A percentile compares a stretch with the other conserved stretches of the same genome.
phyloP scores from a whole-genome alignment of 2,888 invertebrate species.

The Noctua pronuba region DNA sequence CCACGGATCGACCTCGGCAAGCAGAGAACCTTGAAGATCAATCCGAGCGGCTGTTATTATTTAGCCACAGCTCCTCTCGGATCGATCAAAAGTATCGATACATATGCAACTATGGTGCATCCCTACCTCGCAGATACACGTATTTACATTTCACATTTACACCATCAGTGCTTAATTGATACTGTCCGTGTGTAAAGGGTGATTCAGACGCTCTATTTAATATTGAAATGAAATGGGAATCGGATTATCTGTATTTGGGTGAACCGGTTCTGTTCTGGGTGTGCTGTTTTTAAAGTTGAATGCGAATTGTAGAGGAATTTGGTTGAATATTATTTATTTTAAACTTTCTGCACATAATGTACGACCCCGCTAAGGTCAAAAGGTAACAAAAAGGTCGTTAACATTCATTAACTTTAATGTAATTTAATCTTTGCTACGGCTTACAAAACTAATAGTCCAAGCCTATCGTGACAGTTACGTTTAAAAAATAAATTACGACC shows the following conservation, averaged over 20 bases:
- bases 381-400: not conserved
- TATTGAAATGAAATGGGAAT: constrained; percentile 56
- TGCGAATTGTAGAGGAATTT: constrained; percentile 31
- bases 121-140: constrained; percentile 64
- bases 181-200: constrained; percentile 59
- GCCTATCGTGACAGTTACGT: constrained; percentile 23
- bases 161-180: constrained; percentile 77
- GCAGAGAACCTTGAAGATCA: no score
- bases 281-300: constrained; percentile 39
- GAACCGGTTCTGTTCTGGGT: constrained; percentile 42
- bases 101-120: not conserved
- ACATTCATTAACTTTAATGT: constrained; percentile 2
- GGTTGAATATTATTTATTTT: constrained; percentile 2
- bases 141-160: constrained; percentile 79
- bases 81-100: not conserved
- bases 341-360: no score
- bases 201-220: constrained; percentile 58
- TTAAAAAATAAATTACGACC: constrained; percentile 36
- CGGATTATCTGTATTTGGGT: constrained; percentile 59
- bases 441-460: constrained; percentile 4
- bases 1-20: no score
- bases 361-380: constrained; percentile 5
- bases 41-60: no score
- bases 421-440: constrained; percentile 8
- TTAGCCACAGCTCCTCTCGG: no score